These are phyloP conservation scores for Macropis europaea DNA, from an alignment of 2,888 invertebrate species.

Conservation along the genomic window DNA sequence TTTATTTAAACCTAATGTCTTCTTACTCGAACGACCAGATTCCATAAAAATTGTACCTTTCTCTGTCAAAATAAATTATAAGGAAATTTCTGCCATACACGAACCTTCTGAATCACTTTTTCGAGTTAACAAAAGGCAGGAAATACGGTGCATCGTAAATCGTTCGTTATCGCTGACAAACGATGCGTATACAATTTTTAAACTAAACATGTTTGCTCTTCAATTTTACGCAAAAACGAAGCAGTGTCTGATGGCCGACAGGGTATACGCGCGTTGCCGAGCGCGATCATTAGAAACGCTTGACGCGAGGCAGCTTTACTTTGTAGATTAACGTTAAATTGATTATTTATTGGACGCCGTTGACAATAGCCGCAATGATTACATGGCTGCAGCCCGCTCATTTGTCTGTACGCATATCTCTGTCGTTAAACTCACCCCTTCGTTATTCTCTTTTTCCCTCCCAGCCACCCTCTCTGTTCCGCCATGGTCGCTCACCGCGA, in stretches of 20 bases:
- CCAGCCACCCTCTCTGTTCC: neutral
- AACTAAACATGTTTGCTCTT: no score
- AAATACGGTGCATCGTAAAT: no score
- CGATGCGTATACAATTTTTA: no score
- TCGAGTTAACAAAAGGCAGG: no score
- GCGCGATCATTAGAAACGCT: conserved; percentile 38
- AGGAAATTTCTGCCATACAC: no score
- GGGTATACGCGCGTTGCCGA: neutral
- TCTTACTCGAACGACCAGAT: no score
- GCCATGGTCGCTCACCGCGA: neutral
- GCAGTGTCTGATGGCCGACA: neutral
- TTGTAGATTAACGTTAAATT: conserved; percentile 57
- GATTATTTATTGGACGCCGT: conserved; percentile 61
- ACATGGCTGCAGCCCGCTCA: conserved; percentile 42
- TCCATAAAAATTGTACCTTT: no score
- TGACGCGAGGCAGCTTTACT: conserved; percentile 40
- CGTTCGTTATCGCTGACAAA: no score
- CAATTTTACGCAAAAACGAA: neutral
- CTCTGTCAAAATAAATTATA: no score
- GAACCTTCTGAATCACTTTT: no score
- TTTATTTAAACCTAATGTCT: no score
- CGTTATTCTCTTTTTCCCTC: conserved; percentile 12
- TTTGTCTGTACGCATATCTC: conserved; percentile 47
- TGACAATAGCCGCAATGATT: conserved; percentile 64
- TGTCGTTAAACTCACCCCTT: conserved; percentile 21